A percentile compares a stretch with the other conserved stretches of the same genome.
Evolutionary conservation across 2,888 invertebrate species (phyloP).

Genomic region (Parelbella ahira): DNA sequence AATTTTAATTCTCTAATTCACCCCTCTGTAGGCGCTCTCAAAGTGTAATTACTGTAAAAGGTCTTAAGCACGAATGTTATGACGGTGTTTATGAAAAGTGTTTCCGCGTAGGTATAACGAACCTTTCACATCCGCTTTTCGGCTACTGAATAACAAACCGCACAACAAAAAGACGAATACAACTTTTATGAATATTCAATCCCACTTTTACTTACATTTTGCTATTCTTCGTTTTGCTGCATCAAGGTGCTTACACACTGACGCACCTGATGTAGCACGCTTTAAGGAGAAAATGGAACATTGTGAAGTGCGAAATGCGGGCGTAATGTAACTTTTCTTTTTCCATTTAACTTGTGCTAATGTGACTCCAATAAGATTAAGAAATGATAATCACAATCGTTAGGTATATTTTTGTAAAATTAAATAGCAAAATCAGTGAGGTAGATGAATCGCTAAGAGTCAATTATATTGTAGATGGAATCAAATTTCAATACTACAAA

Average conservation of each 20-base stretch:
- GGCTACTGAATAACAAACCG: conserved; percentile 59
- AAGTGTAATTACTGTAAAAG: conserved; percentile 75
- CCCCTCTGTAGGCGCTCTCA: conserved; percentile 49
- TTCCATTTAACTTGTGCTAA: no score
- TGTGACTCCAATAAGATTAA: no score
- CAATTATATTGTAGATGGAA: no score
- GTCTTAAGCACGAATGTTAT: conserved; percentile 78
- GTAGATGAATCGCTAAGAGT: no score
- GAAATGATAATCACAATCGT: no score
- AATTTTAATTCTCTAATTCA: conserved; percentile 74
- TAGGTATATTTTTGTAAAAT: no score
- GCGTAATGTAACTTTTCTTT: neutral
- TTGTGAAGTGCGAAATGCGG: neutral
- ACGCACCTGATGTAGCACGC: no score
- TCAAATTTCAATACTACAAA: no score
- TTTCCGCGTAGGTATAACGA: conserved; percentile 57
- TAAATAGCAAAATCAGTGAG: no score
- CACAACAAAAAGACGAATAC: conserved; percentile 59
- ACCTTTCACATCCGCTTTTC: conserved; percentile 54
- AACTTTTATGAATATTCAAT: conserved; percentile 45
- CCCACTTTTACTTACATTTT: conserved; percentile 23
- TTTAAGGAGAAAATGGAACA: no score
- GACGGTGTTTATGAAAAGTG: conserved; percentile 78
- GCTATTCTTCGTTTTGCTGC: conserved; percentile 24
- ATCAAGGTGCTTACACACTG: conserved; percentile 14